Base-by-base conservation (phyloP, 1,140 invertebrate genomes). In the Trachymyrmex septentrionalis region DNA sequence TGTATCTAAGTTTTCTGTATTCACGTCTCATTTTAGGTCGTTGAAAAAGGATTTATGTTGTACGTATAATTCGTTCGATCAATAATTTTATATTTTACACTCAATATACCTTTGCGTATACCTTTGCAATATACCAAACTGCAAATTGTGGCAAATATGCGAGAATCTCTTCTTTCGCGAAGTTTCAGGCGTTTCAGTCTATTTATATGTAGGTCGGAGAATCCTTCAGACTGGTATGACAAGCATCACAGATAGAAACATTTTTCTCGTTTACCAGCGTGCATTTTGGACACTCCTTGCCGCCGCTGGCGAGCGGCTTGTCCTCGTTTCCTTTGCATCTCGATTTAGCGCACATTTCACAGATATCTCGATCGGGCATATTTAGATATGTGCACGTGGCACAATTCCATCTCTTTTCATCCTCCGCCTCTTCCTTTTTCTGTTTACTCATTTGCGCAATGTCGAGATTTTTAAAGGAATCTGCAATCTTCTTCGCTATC, bases 231-330 rank as follows among this genome's bases (percentile, higher is more conserved):
- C 96, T 97, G 27, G 95, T 94, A 19, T 95, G 95, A 95, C 97
- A 98, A 27, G 96, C 97, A 77, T 96, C 96, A 92, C 97, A 98
- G 7, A 92, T 92, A 38, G 95, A 95, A 6, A 96, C 96, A 75
- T 96, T 96, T 93, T 97, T 96, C 27, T 96, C 96, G 93, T 98
- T 98, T n/a, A 98, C 97, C 16, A 97, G 94, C n/a, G 97, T 98
- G 93, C 97, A 98, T 48, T 96, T 95, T 1, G 96, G 96, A 92
- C 97, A 98, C 92, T 98, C 96, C 50, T 97, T 96, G 0, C 97
- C 97, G 0, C 97, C 97, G 48, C 97, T 97, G 4, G 96, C 96
- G 34, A 98, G 95, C 2, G 97, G 97, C 85, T 96, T 95, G 19
- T 96, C 95, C 90, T 97, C 96, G 6, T 96, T 96, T 0, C 96